Evolutionary conservation across 2,888 invertebrate genomes (phyloP).

Genomic region (Phymatocera aterrima): DNA sequence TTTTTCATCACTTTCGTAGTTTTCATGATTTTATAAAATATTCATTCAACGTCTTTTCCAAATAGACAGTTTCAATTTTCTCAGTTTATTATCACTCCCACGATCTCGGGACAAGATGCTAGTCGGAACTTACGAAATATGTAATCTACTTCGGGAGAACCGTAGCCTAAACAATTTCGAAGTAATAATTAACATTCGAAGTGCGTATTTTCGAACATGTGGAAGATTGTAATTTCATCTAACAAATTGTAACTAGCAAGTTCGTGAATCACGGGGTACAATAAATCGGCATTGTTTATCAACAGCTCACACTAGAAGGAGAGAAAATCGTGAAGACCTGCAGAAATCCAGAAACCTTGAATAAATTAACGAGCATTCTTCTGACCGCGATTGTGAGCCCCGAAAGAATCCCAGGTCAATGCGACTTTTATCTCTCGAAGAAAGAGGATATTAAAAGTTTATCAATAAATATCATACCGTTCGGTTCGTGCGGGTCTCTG

Average conservation of each 20-base stretch:
- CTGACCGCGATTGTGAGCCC: neutral
- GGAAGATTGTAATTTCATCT: neutral
- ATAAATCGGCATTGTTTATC: conserved; percentile 3
- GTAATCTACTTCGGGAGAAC: neutral
- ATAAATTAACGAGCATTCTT: neutral
- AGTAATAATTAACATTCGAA: neutral
- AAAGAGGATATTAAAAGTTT: neutral
- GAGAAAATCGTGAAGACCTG: neutral
- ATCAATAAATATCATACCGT: neutral
- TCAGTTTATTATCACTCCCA: neutral
- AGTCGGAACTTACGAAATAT: neutral
- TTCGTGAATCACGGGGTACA: neutral
- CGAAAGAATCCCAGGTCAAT: neutral
- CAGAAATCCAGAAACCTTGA: neutral
- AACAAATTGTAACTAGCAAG: neutral
- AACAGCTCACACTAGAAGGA: neutral
- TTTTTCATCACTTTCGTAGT: too few species aligned
- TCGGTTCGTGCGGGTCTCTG: neutral
- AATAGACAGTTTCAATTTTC: neutral
- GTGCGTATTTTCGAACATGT: neutral
- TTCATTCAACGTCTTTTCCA: neutral
- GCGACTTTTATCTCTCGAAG: neutral
- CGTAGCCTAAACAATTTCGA: neutral
- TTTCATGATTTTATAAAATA: neutral
- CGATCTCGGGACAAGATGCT: neutral